Percentiles rank a stretch among this genome's conserved stretches.
phyloP scores from a whole-genome alignment of 1,140 invertebrate species.

The Pachyrhynchus sulphureomaculatus region DNA sequence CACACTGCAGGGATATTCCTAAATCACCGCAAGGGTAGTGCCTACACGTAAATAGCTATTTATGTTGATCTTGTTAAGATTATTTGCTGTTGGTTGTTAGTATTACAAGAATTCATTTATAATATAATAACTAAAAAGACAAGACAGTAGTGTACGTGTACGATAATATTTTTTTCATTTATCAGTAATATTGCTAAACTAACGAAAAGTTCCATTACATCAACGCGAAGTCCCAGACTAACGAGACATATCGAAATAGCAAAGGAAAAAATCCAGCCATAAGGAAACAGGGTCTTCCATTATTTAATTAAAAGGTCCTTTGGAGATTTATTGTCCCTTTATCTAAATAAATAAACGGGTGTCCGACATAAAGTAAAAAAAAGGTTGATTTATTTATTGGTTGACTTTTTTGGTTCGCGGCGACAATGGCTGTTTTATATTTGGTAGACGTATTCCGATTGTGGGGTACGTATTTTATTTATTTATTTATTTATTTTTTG shows the following conservation, averaged over 20 bases:
- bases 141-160: too few relatives aligned
- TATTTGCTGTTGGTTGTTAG: too few relatives aligned
- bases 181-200: too few relatives aligned
- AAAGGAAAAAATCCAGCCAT: not conserved
- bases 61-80: too few relatives aligned
- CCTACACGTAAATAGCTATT: too few relatives aligned
- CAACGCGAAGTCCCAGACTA: not conserved
- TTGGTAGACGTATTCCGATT: too few relatives aligned
- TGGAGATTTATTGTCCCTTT: constrained; percentile 23
- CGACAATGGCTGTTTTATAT: not conserved
- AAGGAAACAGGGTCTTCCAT: constrained; percentile 21
- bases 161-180: too few relatives aligned
- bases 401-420: not conserved
- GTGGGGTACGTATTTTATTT: not conserved
- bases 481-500: not conserved
- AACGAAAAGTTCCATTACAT: too few relatives aligned
- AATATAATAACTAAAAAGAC: too few relatives aligned
- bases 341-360: constrained; percentile 25
- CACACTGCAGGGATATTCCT: too few relatives aligned
- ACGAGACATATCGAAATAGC: constrained; percentile 5
- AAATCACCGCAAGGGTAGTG: too few relatives aligned
- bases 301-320: constrained; percentile 25
- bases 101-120: too few relatives aligned
- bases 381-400: constrained; percentile 24
- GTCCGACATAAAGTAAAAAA: constrained; percentile 15